A percentile compares a stretch with the other conserved stretches of the same genome.
Conservation (phyloP, 2,888 invertebrate species). For the Capitulum mitella region DNA sequence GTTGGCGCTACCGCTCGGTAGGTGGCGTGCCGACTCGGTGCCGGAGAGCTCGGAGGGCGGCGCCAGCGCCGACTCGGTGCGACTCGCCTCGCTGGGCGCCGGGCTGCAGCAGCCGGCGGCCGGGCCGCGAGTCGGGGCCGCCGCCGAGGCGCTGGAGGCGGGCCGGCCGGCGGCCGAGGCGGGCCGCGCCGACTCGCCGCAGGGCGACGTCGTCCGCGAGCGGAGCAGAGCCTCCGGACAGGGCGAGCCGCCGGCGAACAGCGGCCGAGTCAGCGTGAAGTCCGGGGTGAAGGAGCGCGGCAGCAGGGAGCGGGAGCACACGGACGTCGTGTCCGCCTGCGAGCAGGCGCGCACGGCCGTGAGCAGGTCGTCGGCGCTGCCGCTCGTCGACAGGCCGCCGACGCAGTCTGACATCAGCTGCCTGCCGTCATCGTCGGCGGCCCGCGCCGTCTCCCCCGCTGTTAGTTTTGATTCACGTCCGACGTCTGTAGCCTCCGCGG, state of each 20-base stretch:
- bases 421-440: background rate
- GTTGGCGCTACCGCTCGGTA: conserved; percentile 27
- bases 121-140: conserved; percentile 15
- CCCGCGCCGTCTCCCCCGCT: background rate
- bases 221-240: background rate
- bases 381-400: background rate
- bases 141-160: background rate
- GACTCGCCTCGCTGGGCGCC: conserved; percentile 21
- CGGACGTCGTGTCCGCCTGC: background rate
- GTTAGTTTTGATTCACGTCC: background rate
- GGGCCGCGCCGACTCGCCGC: background rate
- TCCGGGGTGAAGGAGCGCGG: background rate
- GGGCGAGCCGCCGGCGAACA: conserved; percentile 10
- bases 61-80: conserved; percentile 11
- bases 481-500: background rate
- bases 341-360: background rate
- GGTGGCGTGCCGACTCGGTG: background rate
- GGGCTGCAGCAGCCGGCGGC: conserved; percentile 9
- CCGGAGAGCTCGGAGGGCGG: background rate
- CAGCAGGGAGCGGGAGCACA: background rate
- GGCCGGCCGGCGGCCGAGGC: background rate
- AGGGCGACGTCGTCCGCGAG: too few species aligned
- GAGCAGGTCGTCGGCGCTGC: background rate
- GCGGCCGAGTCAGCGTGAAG: background rate
- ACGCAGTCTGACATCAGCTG: background rate